A percentile compares a stretch with the other conserved stretches of the same genome.
Evolutionary conservation across 1,140 invertebrate genomes (phyloP).

Genomic region (Formica selysi): DNA sequence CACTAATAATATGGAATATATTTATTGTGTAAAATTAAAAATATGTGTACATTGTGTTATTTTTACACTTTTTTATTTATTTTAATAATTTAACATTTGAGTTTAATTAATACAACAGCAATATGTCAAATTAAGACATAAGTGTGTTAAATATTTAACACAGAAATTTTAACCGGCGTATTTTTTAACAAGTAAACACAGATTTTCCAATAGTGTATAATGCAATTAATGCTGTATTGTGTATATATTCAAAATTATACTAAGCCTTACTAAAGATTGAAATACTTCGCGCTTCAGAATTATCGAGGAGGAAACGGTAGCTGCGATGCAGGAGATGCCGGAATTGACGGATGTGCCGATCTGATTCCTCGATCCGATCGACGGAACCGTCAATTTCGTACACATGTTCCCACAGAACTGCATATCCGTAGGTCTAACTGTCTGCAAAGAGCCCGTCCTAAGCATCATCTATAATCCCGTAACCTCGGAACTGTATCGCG

Average conservation of each 20-base stretch:
- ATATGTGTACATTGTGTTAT: too few relatives aligned
- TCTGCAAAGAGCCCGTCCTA: conserved; percentile 89
- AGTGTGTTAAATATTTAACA: too few relatives aligned
- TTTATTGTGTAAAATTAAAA: too few relatives aligned
- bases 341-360: conserved; percentile 93
- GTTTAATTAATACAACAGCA: too few relatives aligned
- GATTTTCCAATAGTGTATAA: too few relatives aligned
- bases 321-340: conserved; percentile 85
- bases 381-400: conserved; percentile 92
- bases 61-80: too few relatives aligned
- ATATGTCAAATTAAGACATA: too few relatives aligned
- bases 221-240: background rate
- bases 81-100: too few relatives aligned
- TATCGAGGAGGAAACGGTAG: conserved; percentile 93
- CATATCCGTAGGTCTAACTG: conserved; percentile 89
- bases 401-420: conserved; percentile 88
- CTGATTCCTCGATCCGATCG: conserved; percentile 95
- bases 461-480: conserved; percentile 93
- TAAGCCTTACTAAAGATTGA: background rate
- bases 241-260: background rate
- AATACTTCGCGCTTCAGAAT: conserved; percentile 87
- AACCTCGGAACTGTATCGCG: conserved; percentile 91
- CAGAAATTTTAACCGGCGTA: too few relatives aligned
- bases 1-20: too few relatives aligned
- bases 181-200: too few relatives aligned